Evolutionary conservation across 2,888 invertebrate species (phyloP).

Genomic region (Drosophila quinaria): DNA sequence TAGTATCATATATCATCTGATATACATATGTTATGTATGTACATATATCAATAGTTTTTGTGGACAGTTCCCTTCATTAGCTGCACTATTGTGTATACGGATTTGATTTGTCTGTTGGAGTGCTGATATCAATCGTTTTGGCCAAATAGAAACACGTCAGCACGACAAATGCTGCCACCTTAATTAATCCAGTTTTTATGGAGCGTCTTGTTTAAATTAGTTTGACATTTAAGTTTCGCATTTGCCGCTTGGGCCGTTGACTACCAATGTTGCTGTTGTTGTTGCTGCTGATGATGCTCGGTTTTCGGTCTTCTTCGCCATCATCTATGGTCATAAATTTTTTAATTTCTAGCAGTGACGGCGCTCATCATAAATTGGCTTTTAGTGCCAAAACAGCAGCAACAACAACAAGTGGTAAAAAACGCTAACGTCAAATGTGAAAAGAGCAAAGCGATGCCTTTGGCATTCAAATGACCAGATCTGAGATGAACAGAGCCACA

Average conservation of each 20-base stretch:
- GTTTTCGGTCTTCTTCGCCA: slow-evolving; percentile 30
- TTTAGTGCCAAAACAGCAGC: slow-evolving; percentile 47
- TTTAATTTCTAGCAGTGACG: slow-evolving; percentile 62
- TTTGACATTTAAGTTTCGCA: slow-evolving; percentile 76
- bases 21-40: slow-evolving; percentile 1
- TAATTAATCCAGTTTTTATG: slow-evolving; percentile 80
- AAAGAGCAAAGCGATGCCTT: slow-evolving; percentile 68
- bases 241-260: slow-evolving; percentile 29
- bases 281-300: slow-evolving; percentile 5
- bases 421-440: slow-evolving; percentile 54
- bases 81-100: slow-evolving; percentile 21
- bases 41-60: slow-evolving; percentile 30
- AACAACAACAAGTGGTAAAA: slow-evolving; percentile 1
- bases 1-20: neutral
- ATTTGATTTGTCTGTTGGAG: slow-evolving; percentile 3
- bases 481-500: slow-evolving; percentile 28
- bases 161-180: slow-evolving; percentile 32
- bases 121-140: slow-evolving; percentile 30
- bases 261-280: slow-evolving; percentile 16
- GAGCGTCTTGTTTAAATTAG: slow-evolving; percentile 74
- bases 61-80: slow-evolving; percentile 39
- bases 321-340: slow-evolving; percentile 65
- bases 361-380: slow-evolving; percentile 75
- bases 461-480: slow-evolving; percentile 77
- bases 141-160: slow-evolving; percentile 26